phyloP scores from a whole-genome alignment of 2,113 vertebrate genomes.

The Bos javanicus region DNA sequence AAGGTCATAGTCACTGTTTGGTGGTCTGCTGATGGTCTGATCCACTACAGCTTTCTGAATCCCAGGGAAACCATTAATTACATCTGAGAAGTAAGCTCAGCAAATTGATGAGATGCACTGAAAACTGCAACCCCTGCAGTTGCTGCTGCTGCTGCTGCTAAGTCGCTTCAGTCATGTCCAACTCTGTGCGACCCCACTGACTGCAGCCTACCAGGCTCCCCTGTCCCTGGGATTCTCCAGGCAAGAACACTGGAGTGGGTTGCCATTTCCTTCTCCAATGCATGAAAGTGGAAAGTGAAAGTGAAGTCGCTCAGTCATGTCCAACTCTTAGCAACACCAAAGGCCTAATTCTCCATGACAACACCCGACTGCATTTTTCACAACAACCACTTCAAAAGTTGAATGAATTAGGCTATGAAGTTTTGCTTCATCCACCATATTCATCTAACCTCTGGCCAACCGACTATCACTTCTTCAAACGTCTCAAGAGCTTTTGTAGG shows the following conservation, averaged over 20 bases:
- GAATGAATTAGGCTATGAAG: not conserved
- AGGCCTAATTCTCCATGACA: not conserved
- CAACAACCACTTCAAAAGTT: not conserved
- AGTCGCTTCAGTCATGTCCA: too few relatives aligned
- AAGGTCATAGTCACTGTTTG: not conserved
- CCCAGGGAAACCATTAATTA: not conserved
- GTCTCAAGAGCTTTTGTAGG: not conserved
- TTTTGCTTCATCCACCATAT: not conserved
- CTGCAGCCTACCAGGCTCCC: too few relatives aligned
- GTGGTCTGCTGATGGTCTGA: not conserved
- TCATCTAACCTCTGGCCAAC: not conserved
- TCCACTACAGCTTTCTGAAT: not conserved
- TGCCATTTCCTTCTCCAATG: too few relatives aligned
- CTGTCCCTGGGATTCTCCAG: too few relatives aligned
- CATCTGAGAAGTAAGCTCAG: not conserved
- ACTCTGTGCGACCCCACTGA: too few relatives aligned
- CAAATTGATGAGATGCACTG: not conserved
- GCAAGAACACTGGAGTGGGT: too few relatives aligned
- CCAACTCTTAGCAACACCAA: too few relatives aligned
- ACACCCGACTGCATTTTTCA: rapidly evolving
- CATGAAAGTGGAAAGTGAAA: too few relatives aligned
- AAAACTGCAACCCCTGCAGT: not conserved
- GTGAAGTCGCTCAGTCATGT: too few relatives aligned
- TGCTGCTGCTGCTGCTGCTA: too few relatives aligned
- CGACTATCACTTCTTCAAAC: not conserved